Conservation (phyloP, 2,113 vertebrate genomes). For the Nycticorax nycticorax region DNA sequence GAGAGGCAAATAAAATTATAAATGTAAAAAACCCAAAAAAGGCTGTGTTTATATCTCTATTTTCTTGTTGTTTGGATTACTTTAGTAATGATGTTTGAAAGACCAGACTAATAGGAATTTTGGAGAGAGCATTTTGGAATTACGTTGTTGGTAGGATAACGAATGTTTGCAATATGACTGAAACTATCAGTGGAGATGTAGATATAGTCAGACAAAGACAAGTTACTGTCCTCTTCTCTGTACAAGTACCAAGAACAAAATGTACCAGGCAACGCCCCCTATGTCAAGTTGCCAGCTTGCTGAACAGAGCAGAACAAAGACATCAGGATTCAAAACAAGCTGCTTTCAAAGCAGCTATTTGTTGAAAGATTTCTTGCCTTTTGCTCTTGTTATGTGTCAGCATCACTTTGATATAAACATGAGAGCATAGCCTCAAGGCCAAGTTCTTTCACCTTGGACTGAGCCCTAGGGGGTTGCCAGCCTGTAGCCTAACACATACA, state of each 20-base stretch:
- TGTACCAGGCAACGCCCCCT: neutral
- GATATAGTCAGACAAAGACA: neutral
- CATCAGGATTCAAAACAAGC: neutral
- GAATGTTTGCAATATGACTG: neutral
- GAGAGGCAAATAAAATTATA: neutral
- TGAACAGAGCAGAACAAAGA: slow-evolving; percentile 4
- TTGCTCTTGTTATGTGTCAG: neutral
- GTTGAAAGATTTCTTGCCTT: slow-evolving; percentile 5
- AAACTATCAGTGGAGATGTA: neutral
- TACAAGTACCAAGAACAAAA: neutral
- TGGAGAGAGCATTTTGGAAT: neutral
- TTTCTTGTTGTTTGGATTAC: neutral
- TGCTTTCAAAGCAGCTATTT: neutral
- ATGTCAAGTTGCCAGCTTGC: neutral
- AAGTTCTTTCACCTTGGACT: neutral
- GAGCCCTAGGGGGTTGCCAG: neutral
- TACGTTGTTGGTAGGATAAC: neutral
- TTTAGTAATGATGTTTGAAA: neutral
- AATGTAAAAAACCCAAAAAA: too few species aligned
- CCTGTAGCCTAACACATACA: neutral
- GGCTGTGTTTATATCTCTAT: neutral
- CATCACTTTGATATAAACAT: slow-evolving; percentile 32
- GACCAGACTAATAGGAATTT: neutral
- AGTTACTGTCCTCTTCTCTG: neutral
- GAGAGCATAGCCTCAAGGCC: neutral